These are phyloP conservation scores for Lutjanus campechanus DNA, from an alignment of 2,797 vertebrate species.

Conservation along the genomic window DNA sequence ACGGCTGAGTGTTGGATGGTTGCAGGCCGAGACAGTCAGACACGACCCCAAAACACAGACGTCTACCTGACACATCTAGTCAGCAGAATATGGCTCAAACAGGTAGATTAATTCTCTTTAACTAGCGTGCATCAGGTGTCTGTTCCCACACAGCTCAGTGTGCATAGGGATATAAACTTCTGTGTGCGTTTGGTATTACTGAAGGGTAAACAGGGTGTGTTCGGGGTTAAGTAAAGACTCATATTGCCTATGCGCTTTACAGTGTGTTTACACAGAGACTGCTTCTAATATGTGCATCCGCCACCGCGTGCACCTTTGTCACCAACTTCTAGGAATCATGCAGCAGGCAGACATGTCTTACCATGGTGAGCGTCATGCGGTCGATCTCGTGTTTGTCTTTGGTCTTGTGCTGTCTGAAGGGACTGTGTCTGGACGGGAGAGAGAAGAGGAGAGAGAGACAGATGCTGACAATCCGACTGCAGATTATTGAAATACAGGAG, in stretches of 20 bases:
- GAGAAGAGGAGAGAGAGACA: constrained; percentile 15
- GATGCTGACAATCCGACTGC: not conserved
- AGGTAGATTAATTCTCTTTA: not conserved
- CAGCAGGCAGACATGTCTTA: constrained; percentile 78
- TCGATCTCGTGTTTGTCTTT: constrained; percentile 99
- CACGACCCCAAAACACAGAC: constrained; percentile 10
- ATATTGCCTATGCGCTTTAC: not conserved
- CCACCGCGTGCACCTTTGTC: not conserved
- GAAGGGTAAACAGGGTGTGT: constrained; percentile 41
- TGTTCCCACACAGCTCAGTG: constrained; percentile 21
- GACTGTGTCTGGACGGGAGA: constrained; percentile 91
- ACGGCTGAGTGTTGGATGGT: not conserved
- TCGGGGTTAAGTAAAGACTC: constrained; percentile 31
- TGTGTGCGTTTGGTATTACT: constrained; percentile 54
- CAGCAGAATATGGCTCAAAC: not conserved
- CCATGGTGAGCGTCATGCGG: constrained; percentile 98
- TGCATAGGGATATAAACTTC: constrained; percentile 14
- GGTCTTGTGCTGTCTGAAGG: constrained; percentile 99
- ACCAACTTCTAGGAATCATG: constrained; percentile 3
- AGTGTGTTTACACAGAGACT: constrained; percentile 33
- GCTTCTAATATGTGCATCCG: not conserved
- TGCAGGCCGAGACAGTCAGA: not conserved
- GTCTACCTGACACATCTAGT: not conserved
- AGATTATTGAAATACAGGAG: not conserved
- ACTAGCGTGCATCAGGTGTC: not conserved